Conservation (phyloP, 2,113 vertebrate genomes). For the Hyaena hyaena region DNA sequence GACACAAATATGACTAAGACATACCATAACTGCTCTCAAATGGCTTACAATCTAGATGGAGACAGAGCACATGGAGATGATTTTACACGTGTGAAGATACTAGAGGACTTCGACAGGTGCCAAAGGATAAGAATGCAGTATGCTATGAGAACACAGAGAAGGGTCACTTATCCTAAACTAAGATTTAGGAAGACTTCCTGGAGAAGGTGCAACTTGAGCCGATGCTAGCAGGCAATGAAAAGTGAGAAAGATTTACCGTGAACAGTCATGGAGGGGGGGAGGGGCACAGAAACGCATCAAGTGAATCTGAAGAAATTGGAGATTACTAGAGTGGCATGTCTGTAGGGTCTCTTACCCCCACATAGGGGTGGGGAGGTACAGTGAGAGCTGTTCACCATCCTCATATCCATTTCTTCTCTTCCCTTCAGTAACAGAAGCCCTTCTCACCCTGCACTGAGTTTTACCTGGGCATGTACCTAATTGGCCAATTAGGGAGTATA, state of each 20-base stretch:
- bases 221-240: background rate
- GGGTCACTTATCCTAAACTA: background rate
- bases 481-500: background rate
- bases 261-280: background rate
- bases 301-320: background rate
- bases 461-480: background rate
- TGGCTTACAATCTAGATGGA: background rate
- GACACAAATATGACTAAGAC: background rate
- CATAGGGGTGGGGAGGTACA: background rate
- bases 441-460: background rate
- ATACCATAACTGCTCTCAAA: background rate
- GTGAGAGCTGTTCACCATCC: background rate
- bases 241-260: background rate
- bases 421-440: background rate
- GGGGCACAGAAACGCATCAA: background rate
- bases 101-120: background rate
- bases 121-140: background rate
- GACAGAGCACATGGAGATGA: background rate
- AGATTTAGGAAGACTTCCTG: background rate
- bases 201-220: background rate
- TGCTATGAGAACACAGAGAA: background rate
- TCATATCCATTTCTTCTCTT: background rate
- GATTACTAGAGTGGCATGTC: background rate
- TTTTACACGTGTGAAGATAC: background rate
- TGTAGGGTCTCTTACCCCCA: background rate